Percentiles rank a stretch among this genome's conserved stretches.
These are phyloP conservation scores for Parambassis ranga DNA, from an alignment of 2,797 vertebrate species.

Conservation along the genomic window DNA sequence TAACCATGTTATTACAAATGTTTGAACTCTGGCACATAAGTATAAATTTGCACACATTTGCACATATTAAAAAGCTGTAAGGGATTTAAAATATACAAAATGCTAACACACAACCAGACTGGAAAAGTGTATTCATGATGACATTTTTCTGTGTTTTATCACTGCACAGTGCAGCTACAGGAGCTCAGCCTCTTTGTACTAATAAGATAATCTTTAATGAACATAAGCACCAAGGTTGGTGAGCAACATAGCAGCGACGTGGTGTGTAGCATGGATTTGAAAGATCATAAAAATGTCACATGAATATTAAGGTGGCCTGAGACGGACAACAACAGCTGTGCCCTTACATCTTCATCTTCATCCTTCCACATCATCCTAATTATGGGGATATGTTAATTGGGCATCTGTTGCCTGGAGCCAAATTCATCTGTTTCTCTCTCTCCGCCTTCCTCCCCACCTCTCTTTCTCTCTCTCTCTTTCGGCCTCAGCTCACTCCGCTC, in stretches of 20 bases:
- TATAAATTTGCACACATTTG: slow-evolving; percentile 35
- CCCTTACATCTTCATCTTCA: slow-evolving; percentile 69
- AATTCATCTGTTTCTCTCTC: slow-evolving; percentile 18
- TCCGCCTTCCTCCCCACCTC: neutral
- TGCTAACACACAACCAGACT: neutral
- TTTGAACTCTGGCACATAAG: slow-evolving; percentile 18
- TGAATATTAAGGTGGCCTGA: slow-evolving; percentile 67
- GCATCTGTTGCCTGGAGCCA: slow-evolving; percentile 76
- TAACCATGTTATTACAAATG: slow-evolving; percentile 22
- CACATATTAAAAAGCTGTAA: neutral
- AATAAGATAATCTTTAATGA: slow-evolving; percentile 39
- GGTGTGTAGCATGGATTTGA: slow-evolving; percentile 35
- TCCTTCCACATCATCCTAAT: slow-evolving; percentile 71
- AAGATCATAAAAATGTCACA: slow-evolving; percentile 72
- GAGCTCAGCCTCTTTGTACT: slow-evolving; percentile 1
- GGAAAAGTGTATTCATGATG: neutral
- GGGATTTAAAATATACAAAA: slow-evolving; percentile 7
- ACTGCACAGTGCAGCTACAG: neutral
- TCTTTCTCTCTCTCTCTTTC: neutral
- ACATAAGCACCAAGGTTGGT: slow-evolving; percentile 19
- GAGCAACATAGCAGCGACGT: neutral
- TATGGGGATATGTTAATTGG: slow-evolving; percentile 76
- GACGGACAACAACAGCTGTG: slow-evolving; percentile 72
- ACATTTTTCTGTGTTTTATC: neutral
- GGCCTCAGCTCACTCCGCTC: slow-evolving; percentile 3